These are phyloP conservation scores for Picus viridis DNA, from an alignment of 2,797 vertebrate species.

Conservation along the genomic window DNA sequence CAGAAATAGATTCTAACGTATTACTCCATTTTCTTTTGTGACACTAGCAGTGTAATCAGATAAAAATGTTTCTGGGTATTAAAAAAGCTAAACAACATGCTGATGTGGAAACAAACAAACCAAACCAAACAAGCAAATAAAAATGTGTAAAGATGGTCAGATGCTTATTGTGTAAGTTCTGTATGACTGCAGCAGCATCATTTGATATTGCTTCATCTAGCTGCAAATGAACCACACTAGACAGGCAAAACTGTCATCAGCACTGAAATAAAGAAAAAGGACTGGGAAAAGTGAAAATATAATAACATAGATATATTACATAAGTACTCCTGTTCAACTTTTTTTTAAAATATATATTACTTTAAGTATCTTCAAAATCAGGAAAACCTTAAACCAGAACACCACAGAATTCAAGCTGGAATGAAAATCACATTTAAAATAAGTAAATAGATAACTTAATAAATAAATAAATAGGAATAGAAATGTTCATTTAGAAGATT, in stretches of 20 bases:
- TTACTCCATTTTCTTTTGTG: not conserved
- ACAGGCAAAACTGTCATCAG: not conserved
- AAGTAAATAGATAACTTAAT: too few species aligned
- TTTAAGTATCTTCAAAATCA: not conserved
- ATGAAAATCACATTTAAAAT: not conserved
- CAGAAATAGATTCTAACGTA: not conserved
- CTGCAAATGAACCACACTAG: not conserved
- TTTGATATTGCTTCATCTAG: not conserved
- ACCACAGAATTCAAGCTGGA: not conserved
- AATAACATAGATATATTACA: not conserved
- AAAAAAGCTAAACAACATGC: not conserved
- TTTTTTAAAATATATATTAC: not conserved
- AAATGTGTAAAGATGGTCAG: not conserved
- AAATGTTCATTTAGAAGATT: not conserved
- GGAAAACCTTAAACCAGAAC: not conserved
- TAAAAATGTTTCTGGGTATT: not conserved
- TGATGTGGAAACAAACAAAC: not conserved
- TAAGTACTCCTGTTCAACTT: not conserved
- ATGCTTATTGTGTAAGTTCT: not conserved
- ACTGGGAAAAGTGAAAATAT: not conserved
- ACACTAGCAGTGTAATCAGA: not conserved
- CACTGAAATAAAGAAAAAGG: not conserved
- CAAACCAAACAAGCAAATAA: too few species aligned
- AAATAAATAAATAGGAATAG: accelerated
- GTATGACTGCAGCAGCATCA: not conserved